These are phyloP conservation scores for Phengaris alcon DNA, from an alignment of 2,888 invertebrate species.

Conservation along the genomic window DNA sequence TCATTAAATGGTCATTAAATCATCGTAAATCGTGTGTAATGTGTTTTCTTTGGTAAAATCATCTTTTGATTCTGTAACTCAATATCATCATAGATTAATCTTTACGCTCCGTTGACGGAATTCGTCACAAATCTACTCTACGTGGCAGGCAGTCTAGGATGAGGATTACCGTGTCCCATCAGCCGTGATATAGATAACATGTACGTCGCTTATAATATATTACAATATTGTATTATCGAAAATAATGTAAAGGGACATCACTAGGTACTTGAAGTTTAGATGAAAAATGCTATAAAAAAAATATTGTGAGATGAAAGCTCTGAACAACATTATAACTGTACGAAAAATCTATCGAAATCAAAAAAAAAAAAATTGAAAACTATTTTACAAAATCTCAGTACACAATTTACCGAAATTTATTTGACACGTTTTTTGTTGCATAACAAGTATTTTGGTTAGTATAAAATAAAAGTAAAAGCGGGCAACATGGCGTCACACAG, in stretches of 20 bases:
- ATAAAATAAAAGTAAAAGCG: conserved; percentile 59
- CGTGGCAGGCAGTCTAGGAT: conserved; percentile 57
- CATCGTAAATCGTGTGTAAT: background rate
- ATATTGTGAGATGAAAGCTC: background rate
- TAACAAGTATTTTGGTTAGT: conserved; percentile 60
- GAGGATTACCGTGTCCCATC: conserved; percentile 58
- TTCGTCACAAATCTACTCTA: conserved; percentile 53
- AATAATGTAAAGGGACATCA: background rate
- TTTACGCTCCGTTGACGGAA: conserved; percentile 55
- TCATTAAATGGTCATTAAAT: background rate
- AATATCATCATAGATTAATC: conserved; percentile 48
- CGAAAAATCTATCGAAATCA: too few relatives aligned
- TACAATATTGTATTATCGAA: conserved; percentile 36
- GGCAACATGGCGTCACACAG: conserved; percentile 66
- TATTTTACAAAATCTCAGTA: background rate
- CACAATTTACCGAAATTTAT: background rate
- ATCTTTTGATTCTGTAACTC: conserved; percentile 35
- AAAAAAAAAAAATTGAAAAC: too few relatives aligned
- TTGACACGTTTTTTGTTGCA: conserved; percentile 53
- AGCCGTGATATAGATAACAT: conserved; percentile 54
- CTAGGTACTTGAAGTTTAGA: background rate
- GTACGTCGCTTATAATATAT: conserved; percentile 43
- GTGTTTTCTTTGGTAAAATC: background rate
- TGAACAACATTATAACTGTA: too few relatives aligned
- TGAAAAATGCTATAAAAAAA: too few relatives aligned